phyloP scores from a whole-genome alignment of 2,888 invertebrate species.

The Drosophila diplacantha region DNA sequence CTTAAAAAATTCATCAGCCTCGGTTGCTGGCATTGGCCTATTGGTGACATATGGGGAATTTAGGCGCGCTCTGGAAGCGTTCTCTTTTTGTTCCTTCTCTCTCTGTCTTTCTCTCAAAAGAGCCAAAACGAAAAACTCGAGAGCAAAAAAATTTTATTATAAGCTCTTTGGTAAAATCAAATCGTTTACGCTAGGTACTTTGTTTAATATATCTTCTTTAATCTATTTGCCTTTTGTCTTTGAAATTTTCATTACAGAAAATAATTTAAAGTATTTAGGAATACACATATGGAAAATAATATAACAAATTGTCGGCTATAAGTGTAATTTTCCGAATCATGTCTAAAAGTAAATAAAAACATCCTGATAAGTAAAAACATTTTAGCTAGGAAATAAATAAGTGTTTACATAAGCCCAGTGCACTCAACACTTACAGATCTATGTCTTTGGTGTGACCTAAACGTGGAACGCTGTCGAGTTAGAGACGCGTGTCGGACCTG shows the following conservation, averaged over 20 bases:
- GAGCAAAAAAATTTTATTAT: not conserved
- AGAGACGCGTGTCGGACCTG: slow-evolving; percentile 86
- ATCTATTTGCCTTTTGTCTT: not conserved
- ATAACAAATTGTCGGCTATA: slow-evolving; percentile 6
- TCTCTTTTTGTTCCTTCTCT: too few species aligned
- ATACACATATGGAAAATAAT: slow-evolving; percentile 12
- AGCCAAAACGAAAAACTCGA: not conserved
- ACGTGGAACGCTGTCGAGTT: slow-evolving; percentile 83
- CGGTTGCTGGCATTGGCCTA: too few species aligned
- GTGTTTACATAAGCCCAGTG: slow-evolving; percentile 64
- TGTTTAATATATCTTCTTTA: not conserved
- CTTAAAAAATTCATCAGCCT: too few species aligned
- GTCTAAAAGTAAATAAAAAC: slow-evolving; percentile 25
- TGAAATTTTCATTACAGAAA: slow-evolving; percentile 2
- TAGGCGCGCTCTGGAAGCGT: too few species aligned
- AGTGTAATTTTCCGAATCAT: slow-evolving; percentile 10
- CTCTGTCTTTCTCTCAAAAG: not conserved
- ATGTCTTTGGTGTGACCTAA: slow-evolving; percentile 84
- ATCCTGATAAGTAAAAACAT: slow-evolving; percentile 35
- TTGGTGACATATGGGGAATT: too few species aligned
- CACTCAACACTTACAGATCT: slow-evolving; percentile 82
- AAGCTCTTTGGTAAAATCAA: not conserved
- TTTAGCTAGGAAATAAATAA: slow-evolving; percentile 41
- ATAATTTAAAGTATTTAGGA: not conserved
- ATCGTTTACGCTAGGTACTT: not conserved